Evolutionary conservation across 2,797 vertebrate genomes (phyloP), one percentile per base, ranked within the genome.

Genomic region (Karalla daura): DNA sequence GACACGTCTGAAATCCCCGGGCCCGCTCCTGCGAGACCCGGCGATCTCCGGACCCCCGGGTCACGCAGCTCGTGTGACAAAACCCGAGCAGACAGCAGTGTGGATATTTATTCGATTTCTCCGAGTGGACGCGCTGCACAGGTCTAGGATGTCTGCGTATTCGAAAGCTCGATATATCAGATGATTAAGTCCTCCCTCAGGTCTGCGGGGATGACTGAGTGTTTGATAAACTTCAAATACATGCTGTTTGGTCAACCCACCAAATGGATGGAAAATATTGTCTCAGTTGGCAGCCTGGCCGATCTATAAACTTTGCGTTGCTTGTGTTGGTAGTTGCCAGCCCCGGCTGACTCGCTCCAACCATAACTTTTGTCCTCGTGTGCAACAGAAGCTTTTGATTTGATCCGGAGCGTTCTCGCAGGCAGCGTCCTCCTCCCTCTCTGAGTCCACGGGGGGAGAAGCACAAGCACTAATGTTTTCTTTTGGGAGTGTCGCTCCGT

Each of bases 151-250:
- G 49, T 72, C 62, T 55, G 36, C 69, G 66, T 80, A 23, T 63
- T 82, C 76, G 54, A 70, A 82, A 86, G 76, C 76, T 83, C 75
- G 70, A 87, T 87, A 78, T 80, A 87, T 88, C 70, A 89, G 72
- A 81, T 85, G 84, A 92, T 90, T 74, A 83, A 86, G 78, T 76
- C 74, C 77, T 85, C 83, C 86, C 81, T 67, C 70, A 56, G 70
- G 86, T 85, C 86, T 84, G 87, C 63, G 70, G 83, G 87, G 89
- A 89, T 91, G 92, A 93, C 91, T 87, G 91, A 91, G 83, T 90
- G 82, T 89, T 90, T 91, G 88, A 93, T 94, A 92, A 94, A 94
- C 90, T 89, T 92, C 70, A 91, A 87, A 88, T 86, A 85, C 76
- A 33, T 55, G 54, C 52, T 87, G 83, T 88, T 92, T 92, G 83